These are phyloP conservation scores for Equus quagga DNA, from an alignment of 2,113 vertebrate genomes.

Conservation along the genomic window DNA sequence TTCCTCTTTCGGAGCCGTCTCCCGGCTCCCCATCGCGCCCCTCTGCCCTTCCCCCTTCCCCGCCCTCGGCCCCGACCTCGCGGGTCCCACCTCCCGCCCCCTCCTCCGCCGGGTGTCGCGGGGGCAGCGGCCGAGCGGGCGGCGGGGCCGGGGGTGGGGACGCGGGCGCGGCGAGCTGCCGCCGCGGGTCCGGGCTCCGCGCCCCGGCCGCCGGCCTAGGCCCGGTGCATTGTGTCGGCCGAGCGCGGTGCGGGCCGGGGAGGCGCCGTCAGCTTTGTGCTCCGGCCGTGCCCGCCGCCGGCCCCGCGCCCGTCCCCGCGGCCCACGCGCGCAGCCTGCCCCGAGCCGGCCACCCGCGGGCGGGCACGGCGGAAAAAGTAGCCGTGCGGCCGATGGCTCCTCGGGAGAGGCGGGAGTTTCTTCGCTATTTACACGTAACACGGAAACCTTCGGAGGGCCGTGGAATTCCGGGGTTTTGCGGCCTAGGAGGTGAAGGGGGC, in stretches of 20 bases:
- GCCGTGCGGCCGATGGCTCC: conserved; percentile 49
- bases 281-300: conserved; percentile 42
- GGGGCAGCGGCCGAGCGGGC: neutral
- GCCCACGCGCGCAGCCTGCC: neutral
- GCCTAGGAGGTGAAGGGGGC: conserved; percentile 61
- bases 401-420: conserved; percentile 63
- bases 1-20: conserved; percentile 54
- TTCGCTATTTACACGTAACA: neutral
- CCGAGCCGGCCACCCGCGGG: neutral
- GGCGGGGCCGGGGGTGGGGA: conserved; percentile 65
- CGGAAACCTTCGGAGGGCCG: conserved; percentile 55
- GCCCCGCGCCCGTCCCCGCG: conserved; percentile 35
- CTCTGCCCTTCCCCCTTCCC: neutral
- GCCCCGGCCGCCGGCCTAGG: conserved; percentile 72
- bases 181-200: no score
- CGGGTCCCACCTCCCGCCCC: conserved; percentile 58
- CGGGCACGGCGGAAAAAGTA: conserved; percentile 63
- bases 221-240: conserved; percentile 68
- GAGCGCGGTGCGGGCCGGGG: conserved; percentile 67
- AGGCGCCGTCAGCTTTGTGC: conserved; percentile 79
- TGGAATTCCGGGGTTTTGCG: conserved; percentile 53
- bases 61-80: conserved; percentile 55
- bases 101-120: conserved; percentile 37
- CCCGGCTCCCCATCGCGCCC: conserved; percentile 50
- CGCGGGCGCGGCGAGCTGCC: conserved; percentile 30